Conservation (phyloP, 2,888 invertebrate species). For the Acronicta psi region DNA sequence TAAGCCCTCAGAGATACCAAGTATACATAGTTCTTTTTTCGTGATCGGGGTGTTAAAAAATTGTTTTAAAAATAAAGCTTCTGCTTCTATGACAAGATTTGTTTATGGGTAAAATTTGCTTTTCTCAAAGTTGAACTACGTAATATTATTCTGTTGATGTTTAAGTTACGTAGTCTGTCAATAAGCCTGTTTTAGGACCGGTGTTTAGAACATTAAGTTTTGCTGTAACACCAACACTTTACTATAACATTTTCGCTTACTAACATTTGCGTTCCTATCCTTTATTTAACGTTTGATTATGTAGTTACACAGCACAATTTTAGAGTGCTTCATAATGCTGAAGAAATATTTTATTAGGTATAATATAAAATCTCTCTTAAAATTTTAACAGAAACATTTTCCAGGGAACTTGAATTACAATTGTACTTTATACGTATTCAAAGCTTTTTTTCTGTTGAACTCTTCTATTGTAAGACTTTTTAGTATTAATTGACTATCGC, state of each 20-base stretch:
- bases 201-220: background rate
- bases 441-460: too few relatives aligned
- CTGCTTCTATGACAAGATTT: too few relatives aligned
- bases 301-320: too few relatives aligned
- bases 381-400: too few relatives aligned
- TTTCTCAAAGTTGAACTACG: too few relatives aligned
- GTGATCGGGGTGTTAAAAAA: background rate
- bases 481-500: constrained; percentile 6
- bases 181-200: background rate
- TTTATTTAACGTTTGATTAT: too few relatives aligned
- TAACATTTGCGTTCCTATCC: too few relatives aligned
- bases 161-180: background rate
- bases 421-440: background rate
- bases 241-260: background rate
- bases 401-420: background rate
- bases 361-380: too few relatives aligned
- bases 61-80: too few relatives aligned
- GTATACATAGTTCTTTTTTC: background rate
- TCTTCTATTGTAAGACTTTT: background rate
- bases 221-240: background rate
- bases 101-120: too few relatives aligned
- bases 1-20: constrained; percentile 2
- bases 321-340: too few relatives aligned
- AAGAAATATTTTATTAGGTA: too few relatives aligned
- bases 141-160: background rate